Evolutionary conservation across 1,140 invertebrate genomes (phyloP).

Genomic region (Drosophila ambigua): DNA sequence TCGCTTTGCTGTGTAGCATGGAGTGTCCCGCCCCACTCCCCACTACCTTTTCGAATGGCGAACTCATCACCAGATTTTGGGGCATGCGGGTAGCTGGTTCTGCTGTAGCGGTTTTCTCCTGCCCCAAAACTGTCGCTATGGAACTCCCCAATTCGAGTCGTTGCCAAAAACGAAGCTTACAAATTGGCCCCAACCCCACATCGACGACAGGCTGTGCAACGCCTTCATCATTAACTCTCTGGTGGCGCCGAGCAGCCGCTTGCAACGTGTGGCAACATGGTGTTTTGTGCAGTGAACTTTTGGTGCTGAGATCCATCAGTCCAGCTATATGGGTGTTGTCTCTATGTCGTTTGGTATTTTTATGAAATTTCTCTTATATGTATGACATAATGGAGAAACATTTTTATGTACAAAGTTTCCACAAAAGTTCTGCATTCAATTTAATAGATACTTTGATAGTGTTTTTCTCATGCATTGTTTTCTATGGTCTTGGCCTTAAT

Average conservation of each 20-base stretch:
- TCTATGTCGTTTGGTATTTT: no score
- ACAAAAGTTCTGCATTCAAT: no score
- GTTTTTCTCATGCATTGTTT: no score
- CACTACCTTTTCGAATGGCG: constrained; percentile 1
- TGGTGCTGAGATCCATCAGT: no score
- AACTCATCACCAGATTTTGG: constrained; percentile 56
- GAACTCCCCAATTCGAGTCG: constrained; percentile 5
- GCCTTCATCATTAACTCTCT: constrained; percentile 33
- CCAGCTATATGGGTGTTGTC: no score
- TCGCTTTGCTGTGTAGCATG: neutral
- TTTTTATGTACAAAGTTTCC: no score
- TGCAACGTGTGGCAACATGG: neutral
- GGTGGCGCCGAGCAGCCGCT: neutral
- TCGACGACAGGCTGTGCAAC: constrained; percentile 47
- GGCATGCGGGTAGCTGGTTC: constrained; percentile 33
- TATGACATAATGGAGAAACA: no score
- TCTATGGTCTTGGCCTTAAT: constrained; percentile 51
- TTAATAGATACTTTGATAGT: no score
- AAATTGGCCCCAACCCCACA: constrained; percentile 45
- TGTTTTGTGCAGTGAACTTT: no score
- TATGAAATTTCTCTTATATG: no score
- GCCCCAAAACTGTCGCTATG: neutral
- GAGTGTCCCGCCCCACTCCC: neutral
- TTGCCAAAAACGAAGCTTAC: constrained; percentile 51
- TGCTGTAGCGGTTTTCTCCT: constrained; percentile 6